A percentile compares a stretch with the other conserved stretches of the same genome.
Evolutionary conservation across 2,888 invertebrate species (phyloP).

Genomic region (Watsonalla binaria): DNA sequence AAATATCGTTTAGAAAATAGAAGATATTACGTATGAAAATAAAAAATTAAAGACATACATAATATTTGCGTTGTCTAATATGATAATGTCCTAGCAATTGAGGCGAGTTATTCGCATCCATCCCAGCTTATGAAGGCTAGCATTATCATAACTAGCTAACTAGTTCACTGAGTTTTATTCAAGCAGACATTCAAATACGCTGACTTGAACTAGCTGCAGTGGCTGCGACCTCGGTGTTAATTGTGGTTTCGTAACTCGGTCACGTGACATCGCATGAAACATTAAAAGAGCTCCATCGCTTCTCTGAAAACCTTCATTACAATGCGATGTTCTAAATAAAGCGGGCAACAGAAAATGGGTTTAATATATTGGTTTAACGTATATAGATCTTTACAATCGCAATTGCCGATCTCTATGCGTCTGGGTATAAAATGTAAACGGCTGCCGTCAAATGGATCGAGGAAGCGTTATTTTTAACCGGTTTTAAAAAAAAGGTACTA

Average conservation of each 20-base stretch:
- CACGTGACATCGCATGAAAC: constrained; percentile 16
- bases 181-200: constrained; percentile 29
- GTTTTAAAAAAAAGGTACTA: too few relatives aligned
- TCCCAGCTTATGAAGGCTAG: constrained; percentile 5
- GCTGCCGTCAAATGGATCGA: too few relatives aligned
- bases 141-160: constrained; percentile 16
- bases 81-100: not conserved
- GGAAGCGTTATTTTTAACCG: too few relatives aligned
- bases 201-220: constrained; percentile 27
- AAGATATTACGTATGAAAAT: too few relatives aligned
- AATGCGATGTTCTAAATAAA: not conserved
- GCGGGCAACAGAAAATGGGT: too few relatives aligned
- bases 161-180: constrained; percentile 11
- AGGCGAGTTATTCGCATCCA: not conserved
- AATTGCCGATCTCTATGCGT: too few relatives aligned
- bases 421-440: too few relatives aligned
- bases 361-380: too few relatives aligned
- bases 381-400: too few relatives aligned
- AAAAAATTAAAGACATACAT: too few relatives aligned
- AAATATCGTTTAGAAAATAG: too few relatives aligned
- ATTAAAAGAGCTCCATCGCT: not conserved
- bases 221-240: constrained; percentile 29
- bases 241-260: constrained; percentile 26
- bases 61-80: not conserved
- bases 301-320: not conserved